These are phyloP conservation scores for Hemiscyllium ocellatum DNA, from an alignment of 2,113 vertebrate species.

Conservation along the genomic window DNA sequence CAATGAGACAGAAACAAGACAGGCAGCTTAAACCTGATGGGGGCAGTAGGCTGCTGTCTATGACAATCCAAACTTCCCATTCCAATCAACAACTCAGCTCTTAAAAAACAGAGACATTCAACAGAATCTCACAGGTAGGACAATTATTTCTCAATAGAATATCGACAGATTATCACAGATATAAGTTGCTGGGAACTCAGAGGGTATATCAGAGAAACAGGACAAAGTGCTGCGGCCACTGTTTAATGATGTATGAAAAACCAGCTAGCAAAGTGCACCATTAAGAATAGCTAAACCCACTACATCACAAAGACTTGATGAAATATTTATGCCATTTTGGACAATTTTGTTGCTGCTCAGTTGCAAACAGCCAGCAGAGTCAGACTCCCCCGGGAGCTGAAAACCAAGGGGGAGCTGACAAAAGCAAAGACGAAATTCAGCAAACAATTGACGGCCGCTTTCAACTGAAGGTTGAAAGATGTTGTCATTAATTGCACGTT, in stretches of 20 bases:
- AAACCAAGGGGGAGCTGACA: constrained; percentile 31
- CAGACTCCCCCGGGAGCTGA: constrained; percentile 42
- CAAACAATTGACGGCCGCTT: not conserved
- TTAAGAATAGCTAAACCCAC: constrained; percentile 70
- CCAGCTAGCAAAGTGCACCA: constrained; percentile 77
- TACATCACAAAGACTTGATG: constrained; percentile 55
- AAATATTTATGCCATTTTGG: constrained; percentile 60
- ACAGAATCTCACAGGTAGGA: not conserved
- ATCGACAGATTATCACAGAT: constrained; percentile 58
- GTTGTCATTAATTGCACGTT: constrained; percentile 28
- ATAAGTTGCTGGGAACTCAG: constrained; percentile 55
- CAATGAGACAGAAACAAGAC: not conserved
- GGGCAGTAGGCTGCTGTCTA: not conserved
- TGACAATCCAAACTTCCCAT: not conserved
- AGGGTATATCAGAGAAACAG: constrained; percentile 62
- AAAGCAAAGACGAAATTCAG: constrained; percentile 41
- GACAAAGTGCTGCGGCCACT: constrained; percentile 55
- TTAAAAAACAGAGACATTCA: not conserved
- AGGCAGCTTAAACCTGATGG: not conserved
- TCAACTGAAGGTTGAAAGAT: constrained; percentile 27
- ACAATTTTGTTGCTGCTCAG: constrained; percentile 48
- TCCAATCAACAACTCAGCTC: not conserved
- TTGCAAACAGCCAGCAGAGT: constrained; percentile 45
- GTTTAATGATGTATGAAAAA: constrained; percentile 80
- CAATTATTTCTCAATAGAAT: constrained; percentile 37